These are phyloP conservation scores for Melanerpes formicivorus DNA, from an alignment of 2,113 vertebrate species.

Conservation along the genomic window DNA sequence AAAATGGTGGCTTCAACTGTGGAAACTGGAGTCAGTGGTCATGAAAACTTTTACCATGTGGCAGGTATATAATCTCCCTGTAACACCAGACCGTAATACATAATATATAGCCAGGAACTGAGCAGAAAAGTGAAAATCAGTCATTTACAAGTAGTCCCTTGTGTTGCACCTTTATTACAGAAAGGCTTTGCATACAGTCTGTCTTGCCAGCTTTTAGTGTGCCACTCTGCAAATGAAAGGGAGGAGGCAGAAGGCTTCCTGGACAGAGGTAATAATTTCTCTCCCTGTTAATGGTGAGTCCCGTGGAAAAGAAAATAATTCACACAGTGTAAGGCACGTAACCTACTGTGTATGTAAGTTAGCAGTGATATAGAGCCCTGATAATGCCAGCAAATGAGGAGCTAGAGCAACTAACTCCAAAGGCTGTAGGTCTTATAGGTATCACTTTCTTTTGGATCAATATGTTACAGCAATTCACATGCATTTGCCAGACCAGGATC, in stretches of 20 bases:
- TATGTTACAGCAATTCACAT: neutral
- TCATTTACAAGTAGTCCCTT: slow-evolving; percentile 44
- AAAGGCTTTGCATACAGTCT: neutral
- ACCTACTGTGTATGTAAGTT: neutral
- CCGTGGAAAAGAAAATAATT: neutral
- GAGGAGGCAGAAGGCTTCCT: neutral
- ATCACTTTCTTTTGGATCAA: neutral
- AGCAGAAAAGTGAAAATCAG: slow-evolving; percentile 51
- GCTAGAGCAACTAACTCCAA: neutral
- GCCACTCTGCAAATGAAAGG: slow-evolving; percentile 22
- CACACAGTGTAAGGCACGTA: neutral
- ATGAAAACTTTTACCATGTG: slow-evolving; percentile 51
- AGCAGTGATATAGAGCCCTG: neutral
- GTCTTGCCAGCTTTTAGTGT: neutral
- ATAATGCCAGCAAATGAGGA: neutral
- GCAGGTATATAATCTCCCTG: slow-evolving; percentile 21
- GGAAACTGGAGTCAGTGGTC: slow-evolving; percentile 28
- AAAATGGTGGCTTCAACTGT: neutral
- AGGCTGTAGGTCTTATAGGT: neutral
- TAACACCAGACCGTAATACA: slow-evolving; percentile 30
- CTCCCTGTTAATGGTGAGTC: neutral
- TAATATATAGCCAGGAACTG: neutral
- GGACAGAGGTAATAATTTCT: slow-evolving; percentile 18
- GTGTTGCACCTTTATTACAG: slow-evolving; percentile 7
- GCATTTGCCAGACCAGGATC: neutral